These are phyloP conservation scores for Orthochromis malagaraziensis DNA, from an alignment of 2,113 vertebrate species.

Conservation along the genomic window DNA sequence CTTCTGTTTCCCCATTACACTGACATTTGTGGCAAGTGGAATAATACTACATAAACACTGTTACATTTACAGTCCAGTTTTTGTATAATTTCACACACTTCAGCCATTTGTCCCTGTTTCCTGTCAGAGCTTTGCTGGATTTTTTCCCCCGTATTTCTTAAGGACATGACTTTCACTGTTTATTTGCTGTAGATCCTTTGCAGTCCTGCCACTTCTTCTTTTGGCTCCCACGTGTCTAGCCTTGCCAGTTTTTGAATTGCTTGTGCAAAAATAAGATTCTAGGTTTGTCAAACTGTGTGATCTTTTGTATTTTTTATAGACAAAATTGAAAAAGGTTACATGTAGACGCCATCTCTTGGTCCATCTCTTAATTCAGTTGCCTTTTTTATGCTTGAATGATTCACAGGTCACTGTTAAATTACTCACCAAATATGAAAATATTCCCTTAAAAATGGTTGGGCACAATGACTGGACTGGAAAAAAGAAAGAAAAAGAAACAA, in stretches of 20 bases:
- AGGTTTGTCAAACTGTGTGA: not conserved
- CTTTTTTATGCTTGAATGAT: not conserved
- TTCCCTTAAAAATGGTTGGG: not conserved
- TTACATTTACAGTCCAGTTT: not conserved
- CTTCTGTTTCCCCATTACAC: not conserved
- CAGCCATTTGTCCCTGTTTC: not conserved
- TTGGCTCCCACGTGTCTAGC: not conserved
- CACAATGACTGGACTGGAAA: not conserved
- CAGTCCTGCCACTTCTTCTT: not conserved
- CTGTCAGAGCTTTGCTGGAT: not conserved
- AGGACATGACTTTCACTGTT: not conserved
- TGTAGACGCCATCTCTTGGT: not conserved
- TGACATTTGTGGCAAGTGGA: not conserved
- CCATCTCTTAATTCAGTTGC: not conserved
- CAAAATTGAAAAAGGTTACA: not conserved
- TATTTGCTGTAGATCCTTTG: not conserved
- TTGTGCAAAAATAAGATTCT: not conserved
- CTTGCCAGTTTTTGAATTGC: not conserved
- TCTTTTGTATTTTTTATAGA: not conserved
- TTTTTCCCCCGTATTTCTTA: not conserved
- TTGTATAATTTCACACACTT: not conserved
- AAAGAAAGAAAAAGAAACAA: not conserved
- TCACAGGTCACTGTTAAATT: not conserved
- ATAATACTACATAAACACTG: not conserved
- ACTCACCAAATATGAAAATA: not conserved